Evolutionary conservation across 2,113 vertebrate species (phyloP).

Genomic region (Acrocephalus arundinaceus): DNA sequence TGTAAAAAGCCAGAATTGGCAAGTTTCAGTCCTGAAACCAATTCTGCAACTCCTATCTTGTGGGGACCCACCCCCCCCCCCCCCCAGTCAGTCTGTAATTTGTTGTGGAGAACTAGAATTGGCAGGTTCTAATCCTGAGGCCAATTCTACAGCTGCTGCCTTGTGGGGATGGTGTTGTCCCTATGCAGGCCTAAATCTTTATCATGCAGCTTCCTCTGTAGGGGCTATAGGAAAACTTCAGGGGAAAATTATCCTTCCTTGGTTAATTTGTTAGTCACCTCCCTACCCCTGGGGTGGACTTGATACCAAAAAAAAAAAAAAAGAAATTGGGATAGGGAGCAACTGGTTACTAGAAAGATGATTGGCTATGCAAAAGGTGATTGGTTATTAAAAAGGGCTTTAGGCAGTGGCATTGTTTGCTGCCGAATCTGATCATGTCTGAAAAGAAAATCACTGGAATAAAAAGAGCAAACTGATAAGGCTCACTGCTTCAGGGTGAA

Average conservation of each 20-base stretch:
- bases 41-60: background rate
- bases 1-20: background rate
- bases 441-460: background rate
- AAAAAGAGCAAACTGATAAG: background rate
- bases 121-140: background rate
- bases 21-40: background rate
- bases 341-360: no score
- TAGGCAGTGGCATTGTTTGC: background rate
- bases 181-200: background rate
- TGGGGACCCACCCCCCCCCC: background rate
- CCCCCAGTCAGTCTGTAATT: no score
- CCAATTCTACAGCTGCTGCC: background rate
- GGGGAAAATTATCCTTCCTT: no score
- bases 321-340: no score
- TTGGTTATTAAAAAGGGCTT: background rate
- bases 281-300: no score
- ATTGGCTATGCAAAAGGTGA: background rate
- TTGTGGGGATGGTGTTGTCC: background rate
- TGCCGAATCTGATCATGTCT: background rate
- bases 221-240: background rate
- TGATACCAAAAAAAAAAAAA: no score
- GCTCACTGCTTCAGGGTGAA: background rate
- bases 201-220: background rate
- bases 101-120: background rate
- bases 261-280: no score